Evolutionary conservation across 2,888 invertebrate genomes (phyloP), one percentile per base, ranked within the genome.

Genomic region (Pollenia amentaria): DNA sequence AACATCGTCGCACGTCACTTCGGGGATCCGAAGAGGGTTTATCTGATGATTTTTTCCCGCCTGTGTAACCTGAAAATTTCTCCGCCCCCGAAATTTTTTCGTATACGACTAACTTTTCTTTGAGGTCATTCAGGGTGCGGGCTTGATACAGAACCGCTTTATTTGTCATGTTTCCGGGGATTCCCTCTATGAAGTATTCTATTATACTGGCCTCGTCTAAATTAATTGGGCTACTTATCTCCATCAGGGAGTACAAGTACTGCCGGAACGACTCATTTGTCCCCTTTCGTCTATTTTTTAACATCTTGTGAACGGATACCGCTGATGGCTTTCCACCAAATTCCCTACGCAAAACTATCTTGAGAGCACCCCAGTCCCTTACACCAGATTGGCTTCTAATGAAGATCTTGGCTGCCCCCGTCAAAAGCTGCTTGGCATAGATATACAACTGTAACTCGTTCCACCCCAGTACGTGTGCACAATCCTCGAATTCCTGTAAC

Each of bases 241-340:
- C 86, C 82, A 86, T 86, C 8, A 85, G 42, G 11, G 72, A 73
- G n/a, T 88, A 87, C 11, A 87, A 55, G 48, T 79, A 88, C 57
- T 87, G 82, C 2, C 83, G 21, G 0, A 55, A 73, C 7, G 75
- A 64, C 44, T 87, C 87, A 40, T 79, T 73, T 2, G 38, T n/a
- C 14, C 55, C 42, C 18, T 86, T 84, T 40, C 55, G 80, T 7
- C 82, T 40, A 16, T 16, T 76, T 11, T 72, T 40, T 2, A 88
- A 14, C 8, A 21, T 51, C n/a, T 55, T 75, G 29, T 84, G 84
- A 8, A 88, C 62, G 44, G 81, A 70, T 16, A 77, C 42, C 3
- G 88, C 53, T 0, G 78, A 80, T 11, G 62, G 16, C 18, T 62
- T 29, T 21, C 2, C 21, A 0, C 84, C 79, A 38, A 86, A 84